Percentiles rank a stretch among this genome's conserved stretches.
Evolutionary conservation across 1,140 invertebrate genomes (phyloP).

Genomic region (Eriocheir sinensis): DNA sequence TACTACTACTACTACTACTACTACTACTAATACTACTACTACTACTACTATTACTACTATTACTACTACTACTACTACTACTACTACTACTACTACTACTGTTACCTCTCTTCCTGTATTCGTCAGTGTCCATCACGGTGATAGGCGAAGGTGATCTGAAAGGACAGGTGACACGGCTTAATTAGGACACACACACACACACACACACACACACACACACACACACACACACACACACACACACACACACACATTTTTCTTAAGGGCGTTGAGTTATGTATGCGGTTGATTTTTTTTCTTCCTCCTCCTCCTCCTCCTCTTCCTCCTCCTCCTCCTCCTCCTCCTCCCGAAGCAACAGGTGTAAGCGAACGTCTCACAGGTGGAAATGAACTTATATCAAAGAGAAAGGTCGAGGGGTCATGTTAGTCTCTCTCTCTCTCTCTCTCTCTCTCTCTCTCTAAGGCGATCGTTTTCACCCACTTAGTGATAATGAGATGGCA

Average conservation of each 20-base stretch:
- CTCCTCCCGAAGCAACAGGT: too few relatives aligned
- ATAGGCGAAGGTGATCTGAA: slow-evolving; percentile 20
- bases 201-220: not conserved
- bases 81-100: not conserved
- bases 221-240: slow-evolving; percentile 26
- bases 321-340: too few relatives aligned
- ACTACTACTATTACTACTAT: slow-evolving; percentile 6
- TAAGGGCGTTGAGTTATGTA: not conserved
- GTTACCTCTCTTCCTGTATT: slow-evolving; percentile 31
- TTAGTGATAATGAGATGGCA: too few relatives aligned
- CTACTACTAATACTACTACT: not conserved
- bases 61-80: slow-evolving; percentile 16
- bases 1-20: not conserved
- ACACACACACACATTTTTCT: not conserved
- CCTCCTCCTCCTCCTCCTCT: not conserved
- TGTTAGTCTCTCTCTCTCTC: slow-evolving; percentile 1
- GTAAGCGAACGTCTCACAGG: too few relatives aligned
- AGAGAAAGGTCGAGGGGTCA: too few relatives aligned
- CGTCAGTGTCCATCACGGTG: slow-evolving; percentile 27
- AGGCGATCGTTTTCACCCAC: too few relatives aligned
- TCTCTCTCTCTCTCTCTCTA: slow-evolving; percentile 2
- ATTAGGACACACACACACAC: not conserved
- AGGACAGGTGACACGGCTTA: not conserved
- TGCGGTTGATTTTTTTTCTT: not conserved
- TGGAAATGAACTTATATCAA: too few relatives aligned